Evolutionary conservation across 2,888 invertebrate genomes (phyloP).

Genomic region (Neoscelio sp.): DNA sequence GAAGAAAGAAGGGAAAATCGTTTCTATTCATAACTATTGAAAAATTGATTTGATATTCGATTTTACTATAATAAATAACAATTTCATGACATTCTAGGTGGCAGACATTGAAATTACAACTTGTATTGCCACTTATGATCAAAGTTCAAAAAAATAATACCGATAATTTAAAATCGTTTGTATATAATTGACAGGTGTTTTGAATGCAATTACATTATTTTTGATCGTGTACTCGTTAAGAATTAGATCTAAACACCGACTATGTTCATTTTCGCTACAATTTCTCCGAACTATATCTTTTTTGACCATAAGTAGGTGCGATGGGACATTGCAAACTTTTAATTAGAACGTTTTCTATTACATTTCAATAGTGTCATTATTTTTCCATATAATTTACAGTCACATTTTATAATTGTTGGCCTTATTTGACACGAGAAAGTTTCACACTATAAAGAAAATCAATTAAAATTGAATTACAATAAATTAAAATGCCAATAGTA

Average conservation of each 20-base stretch:
- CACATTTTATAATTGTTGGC: too few relatives aligned
- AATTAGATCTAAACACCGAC: background rate
- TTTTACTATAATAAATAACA: conserved; percentile 50
- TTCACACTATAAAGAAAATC: too few relatives aligned
- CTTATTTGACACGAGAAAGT: too few relatives aligned
- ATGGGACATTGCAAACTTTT: conserved; percentile 17
- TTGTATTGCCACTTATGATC: conserved; percentile 31
- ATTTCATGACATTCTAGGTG: conserved; percentile 37
- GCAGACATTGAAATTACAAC: conserved; percentile 16
- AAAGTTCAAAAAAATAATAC: conserved; percentile 1
- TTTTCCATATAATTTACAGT: background rate
- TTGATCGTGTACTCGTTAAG: conserved; percentile 24
- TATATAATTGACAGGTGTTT: conserved; percentile 6
- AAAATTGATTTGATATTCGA: conserved; percentile 47
- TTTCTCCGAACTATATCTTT: too few relatives aligned
- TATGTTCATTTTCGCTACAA: too few relatives aligned
- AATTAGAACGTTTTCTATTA: background rate
- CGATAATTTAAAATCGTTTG: conserved; percentile 2
- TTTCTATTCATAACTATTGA: conserved; percentile 32
- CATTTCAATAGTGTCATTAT: too few relatives aligned
- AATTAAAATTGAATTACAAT: too few relatives aligned
- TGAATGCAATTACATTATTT: background rate
- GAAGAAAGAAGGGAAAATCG: too few relatives aligned
- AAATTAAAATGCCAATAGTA: too few relatives aligned
- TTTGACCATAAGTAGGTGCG: conserved; percentile 28